Base-by-base conservation (phyloP, 2,888 invertebrate species). In the Ernsta delagoae region DNA sequence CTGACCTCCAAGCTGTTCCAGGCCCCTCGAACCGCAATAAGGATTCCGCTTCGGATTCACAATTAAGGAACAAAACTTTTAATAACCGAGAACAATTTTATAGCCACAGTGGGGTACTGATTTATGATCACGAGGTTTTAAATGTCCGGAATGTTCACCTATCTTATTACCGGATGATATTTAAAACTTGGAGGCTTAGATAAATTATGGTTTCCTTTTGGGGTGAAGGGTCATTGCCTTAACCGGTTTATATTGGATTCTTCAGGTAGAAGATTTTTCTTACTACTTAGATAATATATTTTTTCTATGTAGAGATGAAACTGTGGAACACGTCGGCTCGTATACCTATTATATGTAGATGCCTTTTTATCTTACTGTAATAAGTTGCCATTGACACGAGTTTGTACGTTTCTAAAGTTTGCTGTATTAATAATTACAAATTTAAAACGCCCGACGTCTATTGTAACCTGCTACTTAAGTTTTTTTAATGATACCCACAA, bases 11-110 rank as follows among this genome's bases (percentile, higher is more conserved):
- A 78, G 74, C 76, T 65, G 72, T 78, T 80, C 76, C 34, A 66
- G 73, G 53, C 59, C 71, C 74, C 70, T 65, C 56, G 76, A 74
- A 80, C 79, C 78, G 78, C 84, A 84, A 85, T 85, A 87, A 83
- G 88, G 87, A 87, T 88, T 87, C 82, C 78, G 84, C 79, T 82
- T 83, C 60, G 79, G 81, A 85, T 82, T 81, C 81, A 82, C 85
- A 88, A 89, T 90, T 89, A 89, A 83, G 86, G 87, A 86, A 79
- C 70, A 78, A 87, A 89, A 90, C 83, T 89, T 90, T 88, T 89
- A 90, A 89, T 89, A 89, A 89, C 86, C 80, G 70, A 65, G 73
- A 81, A 81, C 79, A 79, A 81, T 86, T 85, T 88, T 85, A 86
- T 86, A 79, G 79, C 78, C 78, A 56, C 59, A 16, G 59, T 43